These are phyloP conservation scores for Drosophila mimetica DNA, from an alignment of 2,888 invertebrate genomes.

Conservation along the genomic window DNA sequence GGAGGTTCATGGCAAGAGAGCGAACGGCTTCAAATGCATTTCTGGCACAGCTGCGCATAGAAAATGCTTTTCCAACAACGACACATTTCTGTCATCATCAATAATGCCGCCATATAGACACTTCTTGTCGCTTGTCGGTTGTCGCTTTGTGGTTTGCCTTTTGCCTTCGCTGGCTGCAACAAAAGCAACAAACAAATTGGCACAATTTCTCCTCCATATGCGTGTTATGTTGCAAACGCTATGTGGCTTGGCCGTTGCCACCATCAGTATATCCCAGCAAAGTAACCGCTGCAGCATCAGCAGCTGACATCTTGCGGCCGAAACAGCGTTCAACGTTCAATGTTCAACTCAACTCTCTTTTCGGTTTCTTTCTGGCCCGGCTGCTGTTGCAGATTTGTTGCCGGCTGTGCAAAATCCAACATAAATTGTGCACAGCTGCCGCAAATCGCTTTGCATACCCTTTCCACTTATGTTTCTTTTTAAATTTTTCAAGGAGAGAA, in stretches of 20 bases:
- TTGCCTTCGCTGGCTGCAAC: slow-evolving; percentile 39
- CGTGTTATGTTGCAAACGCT: slow-evolving; percentile 69
- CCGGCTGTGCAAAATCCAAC: slow-evolving; percentile 66
- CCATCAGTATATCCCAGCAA: slow-evolving; percentile 10
- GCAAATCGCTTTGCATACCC: slow-evolving; percentile 47
- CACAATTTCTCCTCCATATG: slow-evolving; percentile 74
- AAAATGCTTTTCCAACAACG: slow-evolving; percentile 51
- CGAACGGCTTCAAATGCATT: slow-evolving; percentile 24
- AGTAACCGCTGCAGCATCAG: slow-evolving; percentile 22
- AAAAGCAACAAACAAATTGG: slow-evolving; percentile 67
- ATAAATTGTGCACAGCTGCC: slow-evolving; percentile 73
- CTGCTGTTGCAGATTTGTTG: slow-evolving; percentile 57
- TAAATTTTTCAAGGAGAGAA: background rate
- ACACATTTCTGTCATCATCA: slow-evolving; percentile 81
- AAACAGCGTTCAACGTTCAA: slow-evolving; percentile 31
- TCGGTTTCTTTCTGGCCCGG: slow-evolving; percentile 15
- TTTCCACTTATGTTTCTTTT: background rate
- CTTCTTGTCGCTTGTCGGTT: slow-evolving; percentile 35
- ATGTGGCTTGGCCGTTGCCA: slow-evolving; percentile 49
- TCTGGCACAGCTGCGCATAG: slow-evolving; percentile 46
- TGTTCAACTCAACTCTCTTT: slow-evolving; percentile 58
- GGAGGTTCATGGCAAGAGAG: slow-evolving; percentile 61
- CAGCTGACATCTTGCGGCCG: slow-evolving; percentile 52
- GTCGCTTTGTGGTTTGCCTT: slow-evolving; percentile 48
- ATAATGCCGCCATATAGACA: slow-evolving; percentile 72